Conservation (phyloP, 2,888 invertebrate species). For the Apantesis nais region DNA sequence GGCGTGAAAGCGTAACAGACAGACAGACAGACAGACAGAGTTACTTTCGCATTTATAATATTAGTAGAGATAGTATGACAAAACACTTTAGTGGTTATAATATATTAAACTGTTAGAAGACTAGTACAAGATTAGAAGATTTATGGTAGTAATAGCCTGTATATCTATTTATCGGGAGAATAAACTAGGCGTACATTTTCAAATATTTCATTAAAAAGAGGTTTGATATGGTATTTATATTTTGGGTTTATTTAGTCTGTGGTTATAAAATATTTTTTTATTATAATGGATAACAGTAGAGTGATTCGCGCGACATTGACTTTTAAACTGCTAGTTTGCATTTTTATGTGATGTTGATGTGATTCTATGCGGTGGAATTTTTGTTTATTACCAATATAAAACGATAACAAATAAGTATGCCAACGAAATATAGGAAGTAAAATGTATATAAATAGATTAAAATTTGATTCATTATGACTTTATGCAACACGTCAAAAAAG, state of each 20-base stretch:
- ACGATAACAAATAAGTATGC: not conserved
- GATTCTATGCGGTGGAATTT: not conserved
- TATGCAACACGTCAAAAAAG: conserved; percentile 11
- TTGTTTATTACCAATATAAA: conserved; percentile 11
- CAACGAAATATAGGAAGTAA: not conserved
- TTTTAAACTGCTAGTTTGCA: conserved; percentile 30
- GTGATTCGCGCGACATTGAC: conserved; percentile 28
- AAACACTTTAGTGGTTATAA: not conserved
- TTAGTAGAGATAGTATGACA: too few relatives aligned
- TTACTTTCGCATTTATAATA: too few relatives aligned
- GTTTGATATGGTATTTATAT: not conserved
- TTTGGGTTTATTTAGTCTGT: not conserved
- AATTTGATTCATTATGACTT: conserved; percentile 7
- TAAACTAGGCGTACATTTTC: not conserved
- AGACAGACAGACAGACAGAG: too few relatives aligned
- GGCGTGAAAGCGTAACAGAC: too few relatives aligned
- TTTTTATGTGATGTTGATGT: conserved; percentile 24
- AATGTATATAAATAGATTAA: conserved; percentile 23
- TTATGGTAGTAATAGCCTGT: not conserved
- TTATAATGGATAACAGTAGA: not conserved
- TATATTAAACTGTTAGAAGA: not conserved
- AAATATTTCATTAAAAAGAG: not conserved
- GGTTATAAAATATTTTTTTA: not conserved
- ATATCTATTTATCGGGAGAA: not conserved
- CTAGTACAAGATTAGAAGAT: too few relatives aligned